Evolutionary conservation across 2,113 vertebrate genomes (phyloP).

Genomic region (Probosciger aterrimus): DNA sequence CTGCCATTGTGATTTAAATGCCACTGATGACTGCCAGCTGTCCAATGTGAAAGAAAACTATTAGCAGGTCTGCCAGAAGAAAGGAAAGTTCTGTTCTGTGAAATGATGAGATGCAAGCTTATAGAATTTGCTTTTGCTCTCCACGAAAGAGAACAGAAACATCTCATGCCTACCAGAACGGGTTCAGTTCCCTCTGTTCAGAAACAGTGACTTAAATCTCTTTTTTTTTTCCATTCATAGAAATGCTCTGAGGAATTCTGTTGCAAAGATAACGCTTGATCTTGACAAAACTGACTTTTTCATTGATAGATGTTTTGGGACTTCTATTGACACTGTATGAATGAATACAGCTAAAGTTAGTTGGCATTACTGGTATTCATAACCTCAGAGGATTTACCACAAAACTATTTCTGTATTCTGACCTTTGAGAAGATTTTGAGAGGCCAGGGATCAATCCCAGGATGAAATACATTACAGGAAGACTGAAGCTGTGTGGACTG

Average conservation of each 20-base stretch:
- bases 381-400: not conserved
- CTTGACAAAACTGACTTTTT: not conserved
- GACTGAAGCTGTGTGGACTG: not conserved
- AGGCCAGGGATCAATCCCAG: not conserved
- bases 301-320: not conserved
- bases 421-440: not conserved
- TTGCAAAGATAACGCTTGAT: not conserved
- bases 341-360: not conserved
- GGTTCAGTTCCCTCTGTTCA: accelerated
- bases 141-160: not conserved
- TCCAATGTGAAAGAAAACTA: not conserved
- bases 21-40: not conserved
- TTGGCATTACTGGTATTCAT: not conserved
- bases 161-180: not conserved
- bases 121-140: not conserved
- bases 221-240: not conserved
- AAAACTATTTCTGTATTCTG: not conserved
- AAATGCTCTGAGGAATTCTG: not conserved
- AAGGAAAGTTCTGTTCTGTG: not conserved
- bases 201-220: not conserved
- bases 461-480: not conserved
- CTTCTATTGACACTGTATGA: not conserved
- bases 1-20: not conserved
- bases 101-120: not conserved
- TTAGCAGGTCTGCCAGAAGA: not conserved